Evolutionary conservation across 2,113 vertebrate genomes (phyloP), one percentile per base, ranked within the genome.

Genomic region (Psittacula cyanocephala): DNA sequence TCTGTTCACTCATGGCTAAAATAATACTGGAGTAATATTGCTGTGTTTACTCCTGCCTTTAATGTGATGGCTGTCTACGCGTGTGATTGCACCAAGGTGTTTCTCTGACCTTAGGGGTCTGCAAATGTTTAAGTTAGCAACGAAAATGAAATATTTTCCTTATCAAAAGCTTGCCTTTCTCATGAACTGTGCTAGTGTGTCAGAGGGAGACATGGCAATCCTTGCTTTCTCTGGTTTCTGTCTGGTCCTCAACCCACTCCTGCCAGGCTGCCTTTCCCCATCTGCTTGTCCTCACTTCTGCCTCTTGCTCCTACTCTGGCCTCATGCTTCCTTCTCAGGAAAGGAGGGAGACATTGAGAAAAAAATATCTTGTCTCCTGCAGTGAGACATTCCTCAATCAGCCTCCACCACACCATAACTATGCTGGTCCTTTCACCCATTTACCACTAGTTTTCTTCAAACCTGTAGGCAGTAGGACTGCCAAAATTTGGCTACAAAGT

Each of bases 91-190:
- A 92, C 86, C 76, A 69, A 59, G 90, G 37, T 8, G 2, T 93
- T 94, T 72, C 81, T 95, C 81, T 95, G 91, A 95, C 91, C 67
- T 94, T 68, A 62, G 17, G 29, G 67, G 53, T 83, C 81, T 91
- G 91, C 71, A 89, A 93, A 69, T 82, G 63, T 94, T 96, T 95
- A 93, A 82, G 63, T 86, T 86, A 95, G 91, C 75, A 86, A 88
- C 65, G 71, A 89, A 63, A 93, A 89, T 87, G 76, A 87, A 93
- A 67, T 80, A 59, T 76, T 97, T 93, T 89, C 64, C 62, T 91
- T 94, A 93, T 89, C 77, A 89, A 92, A 96, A 92, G 25, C 65
- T 89, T 89, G 59, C 59, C 53, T 93, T 92, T 89, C 89, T 88
- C 85, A 74, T 95, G 63, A 91, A 89, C 78, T 88, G 17, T 19